Evolutionary conservation across 2,888 invertebrate genomes (phyloP), one percentile per base, ranked within the genome.

Genomic region (Drosophila acutilabella): DNA sequence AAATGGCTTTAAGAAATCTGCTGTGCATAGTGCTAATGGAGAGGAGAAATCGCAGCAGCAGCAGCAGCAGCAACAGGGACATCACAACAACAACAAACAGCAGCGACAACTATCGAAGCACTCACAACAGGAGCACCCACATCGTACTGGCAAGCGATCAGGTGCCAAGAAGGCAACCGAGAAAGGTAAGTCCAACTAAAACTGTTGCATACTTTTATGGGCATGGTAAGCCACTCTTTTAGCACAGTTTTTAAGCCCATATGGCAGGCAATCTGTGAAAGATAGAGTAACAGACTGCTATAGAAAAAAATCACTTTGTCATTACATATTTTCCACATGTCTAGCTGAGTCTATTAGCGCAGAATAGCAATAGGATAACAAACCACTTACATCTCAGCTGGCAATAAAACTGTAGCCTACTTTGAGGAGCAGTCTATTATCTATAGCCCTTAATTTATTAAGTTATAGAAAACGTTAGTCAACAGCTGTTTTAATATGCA

Each of bases 41-140:
- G 78, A 74, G 60, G 80, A 78, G 44, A 78, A 71, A 56, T 78
- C 71, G 58, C 81, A 78, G 40, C 81, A 80, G 18, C 86, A 78
- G 40, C 81, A 80, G 18, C 86, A 81, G 54, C 81, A 81, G 67
- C 80, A 78, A 65, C 74, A 58, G 56, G 72, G 52, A 30, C 71
- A 90, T 72, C 64, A 80, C 16, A 52, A 36, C 54, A 52, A 56
- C n/a, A 41, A 74, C 52, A 91, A 90, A 66, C 89, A 89, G 62
- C 90, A 89, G 65, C 90, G 87, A 16, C 90, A 90, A 78, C 74
- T 85, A 73, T 60, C 83, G 0, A 89, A 88, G 78, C 89, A 89
- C 56, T 86, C 91, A 47, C 89, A 75, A 48, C 74, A 73, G 26
- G 74, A 75, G n/a, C 75, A 74, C 45, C 62, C 64, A 11, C 85